These are phyloP conservation scores for Coregonus sp. DNA, from an alignment of 2,797 vertebrate species.

Conservation along the genomic window DNA sequence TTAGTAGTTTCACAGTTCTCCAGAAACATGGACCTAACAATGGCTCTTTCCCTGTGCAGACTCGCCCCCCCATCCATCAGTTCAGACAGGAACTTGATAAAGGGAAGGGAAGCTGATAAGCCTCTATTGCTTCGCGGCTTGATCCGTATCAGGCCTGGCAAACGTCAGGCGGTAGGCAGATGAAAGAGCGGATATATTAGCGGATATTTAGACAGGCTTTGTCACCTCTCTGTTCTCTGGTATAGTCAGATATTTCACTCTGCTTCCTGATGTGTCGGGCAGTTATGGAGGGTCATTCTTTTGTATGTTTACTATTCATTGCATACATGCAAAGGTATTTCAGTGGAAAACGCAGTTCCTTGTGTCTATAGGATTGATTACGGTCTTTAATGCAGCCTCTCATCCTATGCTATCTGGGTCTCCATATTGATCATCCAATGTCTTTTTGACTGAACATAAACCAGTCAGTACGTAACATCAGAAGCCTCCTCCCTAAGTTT, in stretches of 20 bases:
- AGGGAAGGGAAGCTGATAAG: constrained; percentile 64
- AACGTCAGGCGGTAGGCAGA: constrained; percentile 65
- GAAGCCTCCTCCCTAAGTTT: too few species aligned
- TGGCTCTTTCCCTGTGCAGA: constrained; percentile 23
- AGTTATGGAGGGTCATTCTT: constrained; percentile 29
- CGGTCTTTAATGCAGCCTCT: too few species aligned
- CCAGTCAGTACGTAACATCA: neutral
- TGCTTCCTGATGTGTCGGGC: constrained; percentile 29
- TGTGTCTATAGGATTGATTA: too few species aligned
- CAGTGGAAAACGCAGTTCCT: too few species aligned
- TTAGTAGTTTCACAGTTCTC: constrained; percentile 33
- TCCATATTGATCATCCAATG: constrained; percentile 1
- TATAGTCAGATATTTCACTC: neutral
- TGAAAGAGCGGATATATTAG: neutral
- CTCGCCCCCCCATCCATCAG: constrained; percentile 34
- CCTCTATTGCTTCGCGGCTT: constrained; percentile 50
- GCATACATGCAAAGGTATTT: too few species aligned
- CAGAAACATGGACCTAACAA: constrained; percentile 35
- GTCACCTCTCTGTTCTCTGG: constrained; percentile 22
- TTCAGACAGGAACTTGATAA: constrained; percentile 53
- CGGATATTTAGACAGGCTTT: constrained; percentile 8
- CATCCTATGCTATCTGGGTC: constrained; percentile 3
- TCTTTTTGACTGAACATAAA: neutral
- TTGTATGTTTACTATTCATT: too few species aligned
- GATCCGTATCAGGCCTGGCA: constrained; percentile 58